Conservation (phyloP, 2,888 invertebrate species). For the Tachina grossa region DNA sequence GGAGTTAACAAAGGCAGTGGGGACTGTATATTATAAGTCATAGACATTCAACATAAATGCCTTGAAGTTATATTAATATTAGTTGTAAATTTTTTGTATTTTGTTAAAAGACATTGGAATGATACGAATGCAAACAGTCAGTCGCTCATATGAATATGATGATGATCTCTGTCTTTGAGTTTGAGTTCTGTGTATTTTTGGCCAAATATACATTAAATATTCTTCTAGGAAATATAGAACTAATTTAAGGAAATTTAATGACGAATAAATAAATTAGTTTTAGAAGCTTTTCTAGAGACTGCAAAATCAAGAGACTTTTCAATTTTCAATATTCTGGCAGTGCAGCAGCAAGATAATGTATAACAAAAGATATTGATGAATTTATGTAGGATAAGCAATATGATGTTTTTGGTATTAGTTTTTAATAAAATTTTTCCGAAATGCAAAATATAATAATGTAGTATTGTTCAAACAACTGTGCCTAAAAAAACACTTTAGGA, state of each 20-base stretch:
- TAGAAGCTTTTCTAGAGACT: too few relatives aligned
- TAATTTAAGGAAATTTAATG: not conserved
- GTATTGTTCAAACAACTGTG: too few relatives aligned
- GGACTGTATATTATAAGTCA: conserved; percentile 18
- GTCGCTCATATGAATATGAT: not conserved
- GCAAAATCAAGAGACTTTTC: too few relatives aligned
- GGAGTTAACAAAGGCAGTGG: not conserved
- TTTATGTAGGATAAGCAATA: too few relatives aligned
- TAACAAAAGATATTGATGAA: too few relatives aligned
- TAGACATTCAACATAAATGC: conserved; percentile 56
- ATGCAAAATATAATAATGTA: too few relatives aligned
- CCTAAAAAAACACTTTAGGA: too few relatives aligned
- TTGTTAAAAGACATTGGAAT: conserved; percentile 26
- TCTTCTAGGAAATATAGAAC: not conserved
- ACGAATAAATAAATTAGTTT: too few relatives aligned
- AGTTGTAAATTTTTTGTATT: conserved; percentile 53
- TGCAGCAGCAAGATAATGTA: too few relatives aligned
- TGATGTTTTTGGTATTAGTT: too few relatives aligned
- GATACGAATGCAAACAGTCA: conserved; percentile 1
- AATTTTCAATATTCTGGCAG: too few relatives aligned
- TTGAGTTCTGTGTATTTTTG: not conserved
- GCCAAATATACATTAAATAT: not conserved
- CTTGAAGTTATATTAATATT: conserved; percentile 68
- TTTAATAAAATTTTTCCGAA: too few relatives aligned
- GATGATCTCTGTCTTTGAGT: not conserved